These are phyloP conservation scores for Anomalospiza imberbis DNA, from an alignment of 2,797 vertebrate genomes.

Conservation along the genomic window DNA sequence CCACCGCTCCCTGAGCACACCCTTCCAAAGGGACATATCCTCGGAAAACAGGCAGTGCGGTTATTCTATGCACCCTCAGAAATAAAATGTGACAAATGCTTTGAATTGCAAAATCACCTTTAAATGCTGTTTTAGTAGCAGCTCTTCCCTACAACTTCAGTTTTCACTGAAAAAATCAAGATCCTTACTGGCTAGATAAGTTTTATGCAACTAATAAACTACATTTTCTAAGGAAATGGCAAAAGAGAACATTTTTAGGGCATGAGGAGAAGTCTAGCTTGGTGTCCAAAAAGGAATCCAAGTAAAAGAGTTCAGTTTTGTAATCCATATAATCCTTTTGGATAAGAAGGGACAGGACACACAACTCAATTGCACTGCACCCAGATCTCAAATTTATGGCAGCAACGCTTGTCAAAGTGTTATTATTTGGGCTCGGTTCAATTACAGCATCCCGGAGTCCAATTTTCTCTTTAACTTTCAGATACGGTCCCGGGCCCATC, in stretches of 20 bases:
- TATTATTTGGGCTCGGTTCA: neutral
- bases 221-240: neutral
- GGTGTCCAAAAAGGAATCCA: neutral
- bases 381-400: neutral
- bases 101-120: neutral
- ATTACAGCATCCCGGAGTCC: neutral
- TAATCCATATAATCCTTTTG: neutral
- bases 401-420: neutral
- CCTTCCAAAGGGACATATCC: neutral
- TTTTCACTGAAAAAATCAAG: neutral
- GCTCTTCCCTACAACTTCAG: neutral
- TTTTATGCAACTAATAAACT: neutral
- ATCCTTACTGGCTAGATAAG: neutral
- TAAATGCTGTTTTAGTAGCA: neutral
- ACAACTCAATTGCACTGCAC: neutral
- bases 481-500: neutral
- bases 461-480: neutral
- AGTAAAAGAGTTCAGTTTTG: neutral
- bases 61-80: fast-evolving
- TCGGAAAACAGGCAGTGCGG: fast-evolving
- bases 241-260: neutral
- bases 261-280: neutral
- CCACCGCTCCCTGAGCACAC: neutral
- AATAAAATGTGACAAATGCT: neutral
- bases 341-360: neutral